phyloP scores from a whole-genome alignment of 2,888 invertebrate genomes.

The Acronicta psi region DNA sequence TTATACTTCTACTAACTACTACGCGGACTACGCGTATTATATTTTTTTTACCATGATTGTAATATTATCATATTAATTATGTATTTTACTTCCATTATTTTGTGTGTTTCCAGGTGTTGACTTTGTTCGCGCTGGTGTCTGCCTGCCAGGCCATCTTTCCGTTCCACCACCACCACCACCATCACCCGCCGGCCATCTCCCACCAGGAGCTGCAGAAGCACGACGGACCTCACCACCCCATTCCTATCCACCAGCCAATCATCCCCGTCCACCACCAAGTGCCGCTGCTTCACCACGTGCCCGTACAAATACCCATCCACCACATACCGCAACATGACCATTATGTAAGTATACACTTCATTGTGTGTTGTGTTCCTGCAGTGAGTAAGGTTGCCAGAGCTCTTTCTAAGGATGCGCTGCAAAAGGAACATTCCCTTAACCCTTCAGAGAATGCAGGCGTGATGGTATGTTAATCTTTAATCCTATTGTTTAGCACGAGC shows the following conservation, averaged over 20 bases:
- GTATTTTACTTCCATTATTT: not conserved
- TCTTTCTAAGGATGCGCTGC: too few species aligned
- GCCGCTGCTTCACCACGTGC: constrained; percentile 67
- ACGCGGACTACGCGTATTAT: too few species aligned
- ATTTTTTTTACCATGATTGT: not conserved
- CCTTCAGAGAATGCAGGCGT: too few species aligned
- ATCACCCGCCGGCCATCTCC: constrained; percentile 79
- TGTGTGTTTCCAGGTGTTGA: constrained; percentile 64
- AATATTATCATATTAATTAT: not conserved
- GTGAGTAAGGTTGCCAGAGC: too few species aligned
- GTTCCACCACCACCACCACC: constrained; percentile 72
- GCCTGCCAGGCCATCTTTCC: constrained; percentile 81
- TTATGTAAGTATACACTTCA: constrained; percentile 72
- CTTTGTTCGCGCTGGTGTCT: constrained; percentile 70
- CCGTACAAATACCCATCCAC: constrained; percentile 60
- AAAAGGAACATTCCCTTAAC: too few species aligned
- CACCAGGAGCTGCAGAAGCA: constrained; percentile 82
- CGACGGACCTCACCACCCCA: constrained; percentile 75
- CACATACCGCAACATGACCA: constrained; percentile 76
- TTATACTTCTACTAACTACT: too few species aligned
- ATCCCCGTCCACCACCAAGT: constrained; percentile 66
- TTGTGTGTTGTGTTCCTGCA: too few species aligned
- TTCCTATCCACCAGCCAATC: constrained; percentile 66
- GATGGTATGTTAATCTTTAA: too few species aligned
- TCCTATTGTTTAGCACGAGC: too few species aligned